Conservation (phyloP, 2,888 invertebrate genomes). For the Hoplodrina blanda region DNA sequence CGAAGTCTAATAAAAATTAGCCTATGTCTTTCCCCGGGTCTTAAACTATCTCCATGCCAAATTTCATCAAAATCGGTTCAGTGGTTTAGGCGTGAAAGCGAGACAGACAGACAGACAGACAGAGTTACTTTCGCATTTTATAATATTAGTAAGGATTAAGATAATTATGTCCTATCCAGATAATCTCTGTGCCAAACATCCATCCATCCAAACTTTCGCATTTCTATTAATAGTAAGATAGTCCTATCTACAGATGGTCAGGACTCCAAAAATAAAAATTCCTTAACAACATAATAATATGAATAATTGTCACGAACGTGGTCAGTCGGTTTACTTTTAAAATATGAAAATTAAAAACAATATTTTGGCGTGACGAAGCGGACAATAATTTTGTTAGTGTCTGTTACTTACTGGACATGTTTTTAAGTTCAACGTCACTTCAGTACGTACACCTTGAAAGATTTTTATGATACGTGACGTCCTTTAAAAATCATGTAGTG, state of each 20-base stretch:
- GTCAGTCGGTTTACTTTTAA: background rate
- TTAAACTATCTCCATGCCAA: too few relatives aligned
- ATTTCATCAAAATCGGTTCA: too few relatives aligned
- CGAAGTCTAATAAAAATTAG: too few relatives aligned
- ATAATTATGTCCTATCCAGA: too few relatives aligned
- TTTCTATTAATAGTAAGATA: too few relatives aligned
- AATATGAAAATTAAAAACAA: slow-evolving; percentile 12
- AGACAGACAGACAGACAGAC: too few relatives aligned
- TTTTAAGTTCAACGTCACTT: slow-evolving; percentile 43
- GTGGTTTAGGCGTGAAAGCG: too few relatives aligned
- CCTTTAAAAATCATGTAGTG: slow-evolving; percentile 39
- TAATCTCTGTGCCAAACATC: too few relatives aligned
- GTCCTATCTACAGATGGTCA: background rate
- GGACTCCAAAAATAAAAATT: background rate
- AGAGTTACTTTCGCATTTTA: too few relatives aligned
- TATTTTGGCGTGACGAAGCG: slow-evolving; percentile 35
- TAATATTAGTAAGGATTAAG: too few relatives aligned
- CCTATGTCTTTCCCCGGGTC: too few relatives aligned
- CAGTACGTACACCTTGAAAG: slow-evolving; percentile 41
- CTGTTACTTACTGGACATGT: slow-evolving; percentile 20
- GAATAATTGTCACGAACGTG: background rate
- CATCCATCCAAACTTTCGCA: too few relatives aligned
- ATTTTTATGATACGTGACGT: slow-evolving; percentile 23
- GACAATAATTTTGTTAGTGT: slow-evolving; percentile 33
- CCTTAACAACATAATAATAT: background rate